Conservation (phyloP, 1,140 invertebrate species). For the Bombus turneri region DNA sequence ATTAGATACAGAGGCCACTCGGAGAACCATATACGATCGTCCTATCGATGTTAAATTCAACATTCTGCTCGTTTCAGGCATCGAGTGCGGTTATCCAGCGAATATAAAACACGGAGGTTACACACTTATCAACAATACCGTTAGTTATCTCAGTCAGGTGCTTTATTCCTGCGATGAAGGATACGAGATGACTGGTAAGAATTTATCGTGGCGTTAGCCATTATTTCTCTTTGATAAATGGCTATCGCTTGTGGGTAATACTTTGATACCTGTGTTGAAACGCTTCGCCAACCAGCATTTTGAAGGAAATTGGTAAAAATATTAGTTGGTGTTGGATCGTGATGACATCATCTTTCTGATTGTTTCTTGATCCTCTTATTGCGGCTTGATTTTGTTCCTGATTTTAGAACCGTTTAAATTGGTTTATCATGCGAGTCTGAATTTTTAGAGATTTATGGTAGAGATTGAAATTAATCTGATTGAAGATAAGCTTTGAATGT, state of each 20-base stretch:
- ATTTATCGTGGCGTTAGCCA: conserved; percentile 1
- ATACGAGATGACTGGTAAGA: conserved; percentile 89
- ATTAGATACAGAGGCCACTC: not conserved
- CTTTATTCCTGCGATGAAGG: conserved; percentile 92
- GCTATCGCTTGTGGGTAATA: not conserved
- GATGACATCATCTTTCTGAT: not conserved
- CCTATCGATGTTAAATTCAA: not conserved
- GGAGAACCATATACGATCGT: conserved; percentile 13
- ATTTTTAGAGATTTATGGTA: not conserved
- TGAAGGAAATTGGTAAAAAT: conserved; percentile 7
- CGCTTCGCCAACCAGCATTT: not conserved
- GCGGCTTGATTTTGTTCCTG: not conserved
- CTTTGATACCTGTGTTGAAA: not conserved
- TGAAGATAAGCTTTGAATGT: not conserved
- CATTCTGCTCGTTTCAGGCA: conserved; percentile 83
- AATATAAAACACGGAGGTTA: conserved; percentile 92
- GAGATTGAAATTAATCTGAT: not conserved
- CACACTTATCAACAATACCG: conserved; percentile 90
- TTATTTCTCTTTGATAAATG: conserved; percentile 22
- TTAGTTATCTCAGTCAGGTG: conserved; percentile 92
- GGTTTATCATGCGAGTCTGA: not conserved
- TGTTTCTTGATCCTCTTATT: not conserved
- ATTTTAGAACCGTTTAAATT: too few species aligned
- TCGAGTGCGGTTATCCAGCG: conserved; percentile 95
- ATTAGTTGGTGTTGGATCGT: not conserved